phyloP scores from a whole-genome alignment of 2,888 invertebrate genomes.

The Xylophagus ater region DNA sequence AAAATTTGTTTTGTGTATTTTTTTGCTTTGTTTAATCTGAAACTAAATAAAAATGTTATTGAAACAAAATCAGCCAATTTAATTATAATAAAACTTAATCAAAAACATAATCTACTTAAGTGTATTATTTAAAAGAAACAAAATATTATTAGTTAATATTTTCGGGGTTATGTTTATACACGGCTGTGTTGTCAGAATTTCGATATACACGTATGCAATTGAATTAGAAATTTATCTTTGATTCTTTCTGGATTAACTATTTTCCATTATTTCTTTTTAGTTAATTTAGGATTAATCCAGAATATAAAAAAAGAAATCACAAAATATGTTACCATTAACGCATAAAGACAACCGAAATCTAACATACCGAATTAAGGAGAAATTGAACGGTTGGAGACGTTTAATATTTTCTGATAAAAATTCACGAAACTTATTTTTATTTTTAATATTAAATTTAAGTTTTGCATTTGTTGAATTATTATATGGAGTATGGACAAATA shows the following conservation, averaged over 20 bases:
- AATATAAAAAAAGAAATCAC: constrained; percentile 14
- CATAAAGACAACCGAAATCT: constrained; percentile 61
- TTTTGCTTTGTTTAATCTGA: no score
- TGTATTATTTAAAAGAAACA: no score
- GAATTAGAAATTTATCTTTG: background rate
- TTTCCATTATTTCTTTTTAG: background rate
- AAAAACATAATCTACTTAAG: no score
- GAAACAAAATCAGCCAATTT: no score
- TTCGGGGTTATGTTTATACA: constrained; percentile 14
- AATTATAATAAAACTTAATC: no score
- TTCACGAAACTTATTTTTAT: constrained; percentile 87
- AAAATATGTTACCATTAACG: constrained; percentile 61
- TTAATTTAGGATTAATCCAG: no score
- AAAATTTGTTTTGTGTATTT: no score
- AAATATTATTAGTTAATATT: background rate
- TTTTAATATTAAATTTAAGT: constrained; percentile 82
- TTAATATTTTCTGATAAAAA: constrained; percentile 86
- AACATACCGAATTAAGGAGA: constrained; percentile 57
- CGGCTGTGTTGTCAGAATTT: constrained; percentile 12
- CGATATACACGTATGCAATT: constrained; percentile 17
- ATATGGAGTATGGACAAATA: constrained; percentile 85
- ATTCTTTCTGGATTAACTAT: no score
- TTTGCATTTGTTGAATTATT: constrained; percentile 94
- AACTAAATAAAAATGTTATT: no score
- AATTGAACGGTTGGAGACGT: constrained; percentile 64